Evolutionary conservation across 2,888 invertebrate genomes (phyloP).

Genomic region (Leptinotarsa tumamoca): DNA sequence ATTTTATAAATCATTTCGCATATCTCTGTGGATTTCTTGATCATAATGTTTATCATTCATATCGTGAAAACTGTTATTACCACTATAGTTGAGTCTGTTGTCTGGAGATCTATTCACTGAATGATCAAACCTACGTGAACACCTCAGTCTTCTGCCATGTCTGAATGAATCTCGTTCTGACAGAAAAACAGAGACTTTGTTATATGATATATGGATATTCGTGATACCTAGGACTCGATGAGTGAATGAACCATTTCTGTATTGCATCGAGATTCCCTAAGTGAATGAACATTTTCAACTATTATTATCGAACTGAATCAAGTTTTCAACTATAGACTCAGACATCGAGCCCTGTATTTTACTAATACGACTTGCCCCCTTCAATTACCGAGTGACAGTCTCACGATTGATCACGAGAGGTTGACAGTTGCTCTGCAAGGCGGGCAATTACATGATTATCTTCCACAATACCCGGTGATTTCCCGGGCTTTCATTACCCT

Average conservation of each 20-base stretch:
- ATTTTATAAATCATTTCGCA: no score
- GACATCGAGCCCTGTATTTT: slow-evolving; percentile 26
- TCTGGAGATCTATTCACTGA: slow-evolving; percentile 20
- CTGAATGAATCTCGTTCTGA: no score
- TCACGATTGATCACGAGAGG: slow-evolving; percentile 66
- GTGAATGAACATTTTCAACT: not conserved
- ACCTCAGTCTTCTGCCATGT: not conserved
- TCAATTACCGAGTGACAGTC: slow-evolving; percentile 46
- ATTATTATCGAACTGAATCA: not conserved
- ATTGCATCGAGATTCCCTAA: no score
- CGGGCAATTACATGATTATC: slow-evolving; percentile 64
- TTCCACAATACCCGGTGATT: slow-evolving; percentile 65
- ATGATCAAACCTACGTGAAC: slow-evolving; percentile 15
- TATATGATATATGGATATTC: no score
- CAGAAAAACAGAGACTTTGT: no score
- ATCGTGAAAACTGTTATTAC: slow-evolving; percentile 15
- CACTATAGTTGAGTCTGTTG: slow-evolving; percentile 25
- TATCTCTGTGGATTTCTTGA: no score
- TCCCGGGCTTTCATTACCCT: slow-evolving; percentile 66
- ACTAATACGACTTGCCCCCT: slow-evolving; percentile 40
- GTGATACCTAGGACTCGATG: no score
- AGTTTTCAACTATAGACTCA: not conserved
- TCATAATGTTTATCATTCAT: no score
- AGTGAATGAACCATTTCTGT: no score
- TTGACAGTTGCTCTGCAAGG: slow-evolving; percentile 53